Base-by-base conservation (phyloP, 1,140 invertebrate genomes). In the Heliconius nattereri region DNA sequence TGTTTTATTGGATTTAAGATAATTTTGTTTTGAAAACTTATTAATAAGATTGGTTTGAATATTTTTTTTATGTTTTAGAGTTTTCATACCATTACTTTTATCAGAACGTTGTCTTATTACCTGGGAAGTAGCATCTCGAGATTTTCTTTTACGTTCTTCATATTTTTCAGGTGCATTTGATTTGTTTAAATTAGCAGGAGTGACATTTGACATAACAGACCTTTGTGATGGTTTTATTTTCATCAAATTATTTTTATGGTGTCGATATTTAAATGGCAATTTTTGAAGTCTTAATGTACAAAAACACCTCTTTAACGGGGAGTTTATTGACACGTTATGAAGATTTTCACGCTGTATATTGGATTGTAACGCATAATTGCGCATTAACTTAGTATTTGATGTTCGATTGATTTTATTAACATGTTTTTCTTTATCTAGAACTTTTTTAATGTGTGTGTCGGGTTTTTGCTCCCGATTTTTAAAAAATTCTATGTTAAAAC, bases 281-380 rank as follows among this genome's bases (percentile, higher is more conserved):
- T 83, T 83, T 49, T 82, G 77, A n/a, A 85, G 57, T 78, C 80
- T 76, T 70, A 86, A 79, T 13, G 82, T 85, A 81, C 84, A 86
- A 72, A 86, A 86, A 80, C 84, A 86, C 49, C 85, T 81, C 76
- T 81, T 82, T 35, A 83, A 71, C 54, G 54, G 54, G 26, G 54
- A 60, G 7, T 60, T 0, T 23, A 60, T 60, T 23, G 54, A 60
- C 26, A 23, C 3, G 0, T 23, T 60, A 9, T 60, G 23, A 9
- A 60, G 20, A 60, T 60, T 60, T 23, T 23, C 20, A 26, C 13
- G 20, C 54, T 60, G 54, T 11, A 23, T 23, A 9, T 60, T 60
- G n/a, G 54, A 60, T 60, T 60, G 54, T 29, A 29, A 26, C 29
- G 60, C 60, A 29, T 26, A 29, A 26, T 66, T 29, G n/a, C 26